Conservation (phyloP, 2,797 vertebrate species). For the Halcyon leucocephala region DNA sequence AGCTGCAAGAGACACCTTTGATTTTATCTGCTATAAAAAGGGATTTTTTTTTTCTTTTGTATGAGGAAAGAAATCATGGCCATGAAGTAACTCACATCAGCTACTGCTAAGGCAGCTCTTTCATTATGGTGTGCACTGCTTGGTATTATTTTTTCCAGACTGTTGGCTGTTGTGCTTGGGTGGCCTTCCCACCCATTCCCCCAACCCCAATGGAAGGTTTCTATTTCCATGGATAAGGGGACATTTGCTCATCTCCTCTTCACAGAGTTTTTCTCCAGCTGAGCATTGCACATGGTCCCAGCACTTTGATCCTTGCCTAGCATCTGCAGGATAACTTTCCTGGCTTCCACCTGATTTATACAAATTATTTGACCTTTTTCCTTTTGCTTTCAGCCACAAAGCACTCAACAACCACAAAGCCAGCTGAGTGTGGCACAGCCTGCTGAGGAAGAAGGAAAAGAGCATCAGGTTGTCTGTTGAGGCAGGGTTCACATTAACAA, state of each 20-base stretch:
- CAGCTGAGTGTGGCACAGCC: not conserved
- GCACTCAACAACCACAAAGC: not conserved
- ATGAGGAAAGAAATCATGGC: constrained; percentile 26
- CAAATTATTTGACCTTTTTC: not conserved
- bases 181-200: not conserved
- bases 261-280: not conserved
- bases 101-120: constrained; percentile 57
- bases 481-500: not conserved
- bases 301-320: not conserved
- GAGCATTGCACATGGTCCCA: not conserved
- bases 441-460: not conserved
- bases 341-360: not conserved
- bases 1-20: constrained; percentile 29
- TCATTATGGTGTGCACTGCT: not conserved
- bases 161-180: not conserved
- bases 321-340: not conserved
- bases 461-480: not conserved
- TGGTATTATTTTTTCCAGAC: constrained; percentile 39
- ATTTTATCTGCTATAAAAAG: constrained; percentile 40
- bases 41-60: constrained; percentile 24
- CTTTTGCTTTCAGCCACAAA: not conserved
- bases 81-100: constrained; percentile 38
- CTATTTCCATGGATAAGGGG: not conserved
- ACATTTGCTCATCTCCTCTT: not conserved
- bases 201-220: not conserved